A percentile compares a stretch with the other conserved stretches of the same genome.
These are phyloP conservation scores for Bostrychus sinensis DNA, from an alignment of 2,113 vertebrate species.

Conservation along the genomic window DNA sequence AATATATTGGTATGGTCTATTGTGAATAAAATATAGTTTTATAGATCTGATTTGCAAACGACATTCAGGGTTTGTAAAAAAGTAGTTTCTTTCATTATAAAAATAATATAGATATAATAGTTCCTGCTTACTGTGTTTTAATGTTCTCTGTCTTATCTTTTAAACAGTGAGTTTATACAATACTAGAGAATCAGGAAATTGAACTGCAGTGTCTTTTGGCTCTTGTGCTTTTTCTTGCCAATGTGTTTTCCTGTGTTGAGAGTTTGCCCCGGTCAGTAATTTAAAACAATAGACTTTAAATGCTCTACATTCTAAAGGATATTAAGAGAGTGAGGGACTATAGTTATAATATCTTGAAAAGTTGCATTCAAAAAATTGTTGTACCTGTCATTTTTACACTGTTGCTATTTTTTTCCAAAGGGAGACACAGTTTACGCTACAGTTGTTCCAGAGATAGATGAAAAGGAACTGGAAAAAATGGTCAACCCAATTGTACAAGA, in stretches of 20 bases:
- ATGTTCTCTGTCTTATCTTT: neutral
- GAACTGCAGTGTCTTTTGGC: slow-evolving; percentile 25
- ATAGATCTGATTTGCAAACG: too few relatives aligned
- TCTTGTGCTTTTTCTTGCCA: slow-evolving; percentile 2
- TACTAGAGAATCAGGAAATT: slow-evolving; percentile 41
- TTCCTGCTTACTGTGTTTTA: slow-evolving; percentile 11
- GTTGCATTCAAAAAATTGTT: neutral
- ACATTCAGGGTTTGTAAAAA: too few relatives aligned
- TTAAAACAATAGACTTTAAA: slow-evolving; percentile 23
- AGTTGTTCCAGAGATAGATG: slow-evolving; percentile 85
- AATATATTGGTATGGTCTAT: too few relatives aligned
- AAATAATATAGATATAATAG: too few relatives aligned
- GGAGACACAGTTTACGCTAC: slow-evolving; percentile 86
- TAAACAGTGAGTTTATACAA: slow-evolving; percentile 4
- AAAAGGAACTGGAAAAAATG: slow-evolving; percentile 82
- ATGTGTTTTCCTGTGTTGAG: slow-evolving; percentile 3
- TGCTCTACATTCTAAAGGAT: neutral
- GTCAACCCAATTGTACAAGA: slow-evolving; percentile 88
- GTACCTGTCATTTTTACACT: neutral
- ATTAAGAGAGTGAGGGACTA: neutral
- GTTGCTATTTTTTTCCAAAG: slow-evolving; percentile 53
- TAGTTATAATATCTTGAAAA: neutral
- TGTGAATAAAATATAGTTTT: too few relatives aligned
- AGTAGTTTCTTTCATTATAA: too few relatives aligned
- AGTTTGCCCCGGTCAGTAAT: neutral